phyloP scores from a whole-genome alignment of 1,140 invertebrate genomes.

The Solenopsis fugax region DNA sequence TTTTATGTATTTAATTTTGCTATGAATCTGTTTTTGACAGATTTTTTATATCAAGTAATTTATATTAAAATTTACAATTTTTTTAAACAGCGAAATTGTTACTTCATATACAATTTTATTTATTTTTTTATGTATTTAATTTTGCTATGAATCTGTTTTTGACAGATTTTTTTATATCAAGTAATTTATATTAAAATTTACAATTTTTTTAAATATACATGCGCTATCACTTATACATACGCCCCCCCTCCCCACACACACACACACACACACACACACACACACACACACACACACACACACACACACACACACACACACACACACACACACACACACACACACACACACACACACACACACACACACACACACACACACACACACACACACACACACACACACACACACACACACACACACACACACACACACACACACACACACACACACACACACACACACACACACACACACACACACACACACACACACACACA shows the following conservation, averaged over 20 bases:
- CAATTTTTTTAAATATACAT: neutral
- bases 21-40: neutral
- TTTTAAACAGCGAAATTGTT: constrained; percentile 11
- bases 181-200: constrained; percentile 9
- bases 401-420: no score
- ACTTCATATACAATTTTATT: neutral
- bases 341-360: neutral
- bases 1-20: constrained; percentile 6
- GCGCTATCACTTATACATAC: neutral
- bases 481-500: no score
- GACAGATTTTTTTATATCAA: neutral
- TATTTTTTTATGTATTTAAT: constrained; percentile 19
- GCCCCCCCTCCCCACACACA: neutral
- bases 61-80: constrained; percentile 20
- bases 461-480: no score
- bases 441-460: no score
- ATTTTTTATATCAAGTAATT: neutral
- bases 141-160: constrained; percentile 5
- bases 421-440: no score
- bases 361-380: no score
- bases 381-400: no score
- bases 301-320: no score
- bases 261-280: no score
- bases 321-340: neutral
- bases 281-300: neutral